Conservation (phyloP, 2,797 vertebrate genomes). For the Darevskia mixta region DNA sequence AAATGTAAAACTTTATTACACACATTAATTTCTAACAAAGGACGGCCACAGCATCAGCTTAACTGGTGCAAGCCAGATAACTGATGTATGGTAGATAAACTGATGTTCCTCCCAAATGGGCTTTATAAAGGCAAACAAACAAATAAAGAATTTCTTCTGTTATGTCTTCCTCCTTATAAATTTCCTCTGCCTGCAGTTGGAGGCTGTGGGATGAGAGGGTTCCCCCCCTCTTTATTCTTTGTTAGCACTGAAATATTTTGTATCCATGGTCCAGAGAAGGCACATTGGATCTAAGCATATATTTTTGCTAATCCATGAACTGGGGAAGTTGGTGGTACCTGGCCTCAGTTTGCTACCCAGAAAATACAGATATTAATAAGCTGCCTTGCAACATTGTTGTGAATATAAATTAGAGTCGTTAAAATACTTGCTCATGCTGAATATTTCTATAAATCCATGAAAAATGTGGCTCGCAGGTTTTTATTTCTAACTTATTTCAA, state of each 20-base stretch:
- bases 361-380: neutral
- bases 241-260: constrained; percentile 60
- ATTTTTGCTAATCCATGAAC: fast-evolving
- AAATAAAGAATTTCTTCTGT: constrained; percentile 84
- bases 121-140: constrained; percentile 83
- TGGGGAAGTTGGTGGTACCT: neutral
- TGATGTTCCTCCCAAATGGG: constrained; percentile 82
- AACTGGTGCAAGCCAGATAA: constrained; percentile 80
- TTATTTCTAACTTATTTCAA: neutral
- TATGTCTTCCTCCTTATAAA: constrained; percentile 78
- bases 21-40: constrained; percentile 86
- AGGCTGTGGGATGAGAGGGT: constrained; percentile 46
- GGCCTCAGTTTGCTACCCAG: neutral
- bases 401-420: neutral
- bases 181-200: constrained; percentile 69
- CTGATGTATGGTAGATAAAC: constrained; percentile 77
- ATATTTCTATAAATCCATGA: neutral
- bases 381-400: neutral
- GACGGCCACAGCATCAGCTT: constrained; percentile 77
- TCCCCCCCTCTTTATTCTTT: neutral
- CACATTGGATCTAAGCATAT: neutral
- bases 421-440: neutral
- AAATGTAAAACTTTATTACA: constrained; percentile 88
- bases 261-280: constrained; percentile 4
- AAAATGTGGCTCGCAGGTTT: neutral